phyloP scores from a whole-genome alignment of 2,113 vertebrate species.

The Plotosus lineatus region DNA sequence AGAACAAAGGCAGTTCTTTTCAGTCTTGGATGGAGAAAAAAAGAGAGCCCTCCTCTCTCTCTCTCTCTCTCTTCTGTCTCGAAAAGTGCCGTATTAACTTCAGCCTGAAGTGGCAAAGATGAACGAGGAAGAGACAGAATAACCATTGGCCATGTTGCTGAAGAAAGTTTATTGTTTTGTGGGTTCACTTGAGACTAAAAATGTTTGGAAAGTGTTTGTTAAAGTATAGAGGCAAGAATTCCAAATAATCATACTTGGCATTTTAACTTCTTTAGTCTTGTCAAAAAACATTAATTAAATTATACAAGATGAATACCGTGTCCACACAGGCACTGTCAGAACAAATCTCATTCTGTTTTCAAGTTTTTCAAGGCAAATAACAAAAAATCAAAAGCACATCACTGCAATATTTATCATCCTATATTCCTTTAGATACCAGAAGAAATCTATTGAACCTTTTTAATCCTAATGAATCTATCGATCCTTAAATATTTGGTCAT shows the following conservation, averaged over 20 bases:
- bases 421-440: no score
- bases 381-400: no score
- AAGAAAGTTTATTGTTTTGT: conserved; percentile 26
- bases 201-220: not conserved
- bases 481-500: no score
- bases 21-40: not conserved
- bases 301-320: not conserved
- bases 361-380: not conserved
- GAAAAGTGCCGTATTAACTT: conserved; percentile 14
- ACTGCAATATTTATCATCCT: not conserved
- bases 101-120: conserved; percentile 22
- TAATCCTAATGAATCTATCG: no score
- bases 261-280: conserved; percentile 16
- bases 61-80: conserved; percentile 27
- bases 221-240: conserved; percentile 1
- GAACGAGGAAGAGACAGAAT: conserved; percentile 33
- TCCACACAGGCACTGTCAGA: not conserved
- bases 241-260: not conserved
- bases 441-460: no score
- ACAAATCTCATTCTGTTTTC: not conserved
- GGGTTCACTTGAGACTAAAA: not conserved
- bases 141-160: conserved; percentile 24
- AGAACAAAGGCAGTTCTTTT: conserved; percentile 42
- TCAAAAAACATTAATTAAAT: conserved; percentile 1
- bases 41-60: not conserved